phyloP scores from a whole-genome alignment of 2,113 vertebrate species.

The Mixornis gularis region DNA sequence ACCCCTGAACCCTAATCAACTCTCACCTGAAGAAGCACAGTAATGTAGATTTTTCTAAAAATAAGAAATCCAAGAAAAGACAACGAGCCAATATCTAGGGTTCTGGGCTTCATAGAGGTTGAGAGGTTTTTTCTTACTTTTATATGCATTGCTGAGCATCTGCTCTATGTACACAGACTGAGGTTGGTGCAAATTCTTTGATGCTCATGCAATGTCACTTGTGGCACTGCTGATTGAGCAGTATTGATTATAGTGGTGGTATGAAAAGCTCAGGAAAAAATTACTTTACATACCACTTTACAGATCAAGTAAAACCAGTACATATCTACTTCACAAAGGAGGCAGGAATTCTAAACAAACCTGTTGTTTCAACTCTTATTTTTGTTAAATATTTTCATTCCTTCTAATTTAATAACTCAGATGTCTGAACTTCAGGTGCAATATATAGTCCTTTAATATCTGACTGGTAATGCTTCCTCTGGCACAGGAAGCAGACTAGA shows the following conservation, averaged over 20 bases:
- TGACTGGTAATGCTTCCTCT: background rate
- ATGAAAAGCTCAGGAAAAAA: background rate
- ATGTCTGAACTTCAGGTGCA: background rate
- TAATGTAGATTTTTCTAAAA: background rate
- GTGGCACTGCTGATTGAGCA: background rate
- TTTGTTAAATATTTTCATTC: background rate
- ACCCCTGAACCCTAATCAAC: fast-evolving
- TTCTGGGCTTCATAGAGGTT: background rate
- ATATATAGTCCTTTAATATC: background rate
- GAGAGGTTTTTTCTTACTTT: background rate
- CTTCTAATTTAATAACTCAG: background rate
- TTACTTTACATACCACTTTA: background rate
- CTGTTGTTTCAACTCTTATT: background rate
- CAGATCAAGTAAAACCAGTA: background rate
- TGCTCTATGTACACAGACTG: background rate
- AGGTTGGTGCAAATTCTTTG: background rate
- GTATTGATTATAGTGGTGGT: background rate
- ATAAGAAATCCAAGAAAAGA: background rate
- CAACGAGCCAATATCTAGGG: background rate
- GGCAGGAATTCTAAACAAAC: background rate
- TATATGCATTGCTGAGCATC: background rate
- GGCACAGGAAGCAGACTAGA: background rate
- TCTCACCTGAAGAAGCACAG: background rate
- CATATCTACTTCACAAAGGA: background rate
- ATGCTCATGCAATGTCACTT: background rate